phyloP scores from a whole-genome alignment of 2,888 invertebrate genomes.

The Tyria jacobaeae region DNA sequence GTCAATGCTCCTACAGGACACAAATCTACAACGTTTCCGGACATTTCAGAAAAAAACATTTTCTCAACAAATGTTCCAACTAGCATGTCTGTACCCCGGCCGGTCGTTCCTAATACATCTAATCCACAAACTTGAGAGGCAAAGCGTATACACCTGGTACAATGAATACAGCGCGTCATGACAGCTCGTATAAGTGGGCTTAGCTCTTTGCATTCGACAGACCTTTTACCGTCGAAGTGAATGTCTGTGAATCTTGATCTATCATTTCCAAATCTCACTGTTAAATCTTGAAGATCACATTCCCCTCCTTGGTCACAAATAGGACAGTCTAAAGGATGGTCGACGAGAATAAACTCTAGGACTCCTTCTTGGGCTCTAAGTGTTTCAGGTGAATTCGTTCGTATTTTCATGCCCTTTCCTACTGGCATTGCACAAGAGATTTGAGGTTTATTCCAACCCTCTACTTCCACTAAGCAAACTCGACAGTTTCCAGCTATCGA shows the following conservation, averaged over 20 bases:
- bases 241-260: slow-evolving; percentile 97
- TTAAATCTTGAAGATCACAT: slow-evolving; percentile 98
- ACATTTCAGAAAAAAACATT: slow-evolving; percentile 97
- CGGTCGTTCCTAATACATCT: slow-evolving; percentile 97
- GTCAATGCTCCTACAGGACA: slow-evolving; percentile 99
- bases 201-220: slow-evolving; percentile 98
- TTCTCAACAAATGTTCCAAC: slow-evolving; percentile 99
- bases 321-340: slow-evolving; percentile 99
- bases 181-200: slow-evolving; percentile 98
- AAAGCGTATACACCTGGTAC: slow-evolving; percentile 98
- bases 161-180: slow-evolving; percentile 99
- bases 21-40: slow-evolving; percentile 99
- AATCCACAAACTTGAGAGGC: slow-evolving; percentile 99
- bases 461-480: slow-evolving; percentile 99
- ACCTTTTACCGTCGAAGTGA: slow-evolving; percentile 95
- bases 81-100: slow-evolving; percentile 98
- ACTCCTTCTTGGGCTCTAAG: slow-evolving; percentile 90
- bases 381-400: slow-evolving; percentile 96
- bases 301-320: slow-evolving; percentile 99
- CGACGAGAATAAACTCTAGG: slow-evolving; percentile 98
- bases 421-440: slow-evolving; percentile 99
- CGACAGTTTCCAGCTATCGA: slow-evolving; percentile 99
- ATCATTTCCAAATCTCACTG: slow-evolving; percentile 98
- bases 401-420: slow-evolving; percentile 98
- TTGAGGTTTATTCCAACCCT: slow-evolving; percentile 97